Evolutionary conservation across 2,113 vertebrate species (phyloP).

Genomic region (Oryzias javanicus): DNA sequence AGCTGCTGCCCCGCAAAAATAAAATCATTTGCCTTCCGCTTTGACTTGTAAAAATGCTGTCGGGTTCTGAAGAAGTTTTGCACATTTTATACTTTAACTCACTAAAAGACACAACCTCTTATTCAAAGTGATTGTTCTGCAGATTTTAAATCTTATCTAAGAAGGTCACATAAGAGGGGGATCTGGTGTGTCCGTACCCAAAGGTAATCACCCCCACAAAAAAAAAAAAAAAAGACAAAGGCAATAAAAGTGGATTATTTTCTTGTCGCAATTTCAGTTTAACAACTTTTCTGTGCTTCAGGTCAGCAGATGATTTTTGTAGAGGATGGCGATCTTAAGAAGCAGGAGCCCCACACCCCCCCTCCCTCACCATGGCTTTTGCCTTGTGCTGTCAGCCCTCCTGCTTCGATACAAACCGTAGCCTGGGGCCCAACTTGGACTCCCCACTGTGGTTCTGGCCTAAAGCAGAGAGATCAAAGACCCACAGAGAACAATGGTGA

Average conservation of each 20-base stretch:
- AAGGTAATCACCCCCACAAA: neutral
- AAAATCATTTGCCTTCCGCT: conserved; percentile 24
- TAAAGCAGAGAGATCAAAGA: conserved; percentile 88
- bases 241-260: too few relatives aligned
- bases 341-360: conserved; percentile 26
- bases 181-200: neutral
- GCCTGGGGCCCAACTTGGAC: conserved; percentile 75
- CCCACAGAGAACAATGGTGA: conserved; percentile 83
- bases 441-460: conserved; percentile 78
- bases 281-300: conserved; percentile 5
- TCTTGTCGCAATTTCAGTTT: conserved; percentile 11
- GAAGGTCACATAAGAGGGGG: neutral
- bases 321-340: conserved; percentile 17
- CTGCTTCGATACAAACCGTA: conserved; percentile 71
- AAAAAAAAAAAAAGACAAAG: neutral
- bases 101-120: too few relatives aligned
- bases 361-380: conserved; percentile 4
- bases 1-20: conserved; percentile 48
- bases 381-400: conserved; percentile 50
- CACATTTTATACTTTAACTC: neutral
- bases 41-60: neutral
- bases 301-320: conserved; percentile 13
- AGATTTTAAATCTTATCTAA: neutral
- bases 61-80: too few relatives aligned
- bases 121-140: too few relatives aligned